phyloP scores from a whole-genome alignment of 2,113 vertebrate species.

The Procapra przewalskii region DNA sequence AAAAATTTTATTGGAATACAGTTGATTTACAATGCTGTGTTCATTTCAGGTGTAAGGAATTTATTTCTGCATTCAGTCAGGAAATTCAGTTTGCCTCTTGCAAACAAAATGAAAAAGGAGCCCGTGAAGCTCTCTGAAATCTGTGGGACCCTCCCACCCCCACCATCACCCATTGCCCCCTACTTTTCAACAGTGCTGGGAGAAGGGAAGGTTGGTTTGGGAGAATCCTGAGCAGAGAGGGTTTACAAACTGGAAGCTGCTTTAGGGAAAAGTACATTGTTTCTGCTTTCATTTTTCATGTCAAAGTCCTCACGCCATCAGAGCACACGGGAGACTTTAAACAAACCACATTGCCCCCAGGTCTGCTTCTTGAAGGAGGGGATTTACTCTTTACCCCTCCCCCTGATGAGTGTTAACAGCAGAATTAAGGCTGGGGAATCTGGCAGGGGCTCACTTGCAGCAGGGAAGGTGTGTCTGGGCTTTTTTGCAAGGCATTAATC shows the following conservation, averaged over 20 bases:
- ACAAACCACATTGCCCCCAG: conserved; percentile 46
- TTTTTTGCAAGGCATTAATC: conserved; percentile 71
- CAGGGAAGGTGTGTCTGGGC: conserved; percentile 47
- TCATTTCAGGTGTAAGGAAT: background rate
- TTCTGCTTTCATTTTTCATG: background rate
- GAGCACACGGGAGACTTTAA: conserved; percentile 54
- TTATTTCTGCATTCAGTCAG: background rate
- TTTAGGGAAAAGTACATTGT: background rate
- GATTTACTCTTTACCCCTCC: conserved; percentile 68
- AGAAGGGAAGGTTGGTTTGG: background rate
- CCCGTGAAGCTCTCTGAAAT: background rate
- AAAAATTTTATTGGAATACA: background rate
- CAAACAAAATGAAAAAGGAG: background rate
- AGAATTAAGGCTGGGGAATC: conserved; percentile 75
- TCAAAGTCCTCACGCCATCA: background rate
- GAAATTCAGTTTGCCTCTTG: background rate
- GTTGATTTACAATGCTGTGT: background rate
- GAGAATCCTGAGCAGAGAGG: background rate
- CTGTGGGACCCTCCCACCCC: accelerated
- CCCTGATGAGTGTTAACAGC: conserved; percentile 64
- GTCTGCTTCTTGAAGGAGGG: conserved; percentile 62
- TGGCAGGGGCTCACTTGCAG: conserved; percentile 60
- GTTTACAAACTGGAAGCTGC: background rate
- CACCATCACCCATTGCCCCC: background rate
- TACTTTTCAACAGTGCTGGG: no score